These are phyloP conservation scores for Oncorhynchus tshawytscha DNA, from an alignment of 2,113 vertebrate genomes.

Conservation along the genomic window DNA sequence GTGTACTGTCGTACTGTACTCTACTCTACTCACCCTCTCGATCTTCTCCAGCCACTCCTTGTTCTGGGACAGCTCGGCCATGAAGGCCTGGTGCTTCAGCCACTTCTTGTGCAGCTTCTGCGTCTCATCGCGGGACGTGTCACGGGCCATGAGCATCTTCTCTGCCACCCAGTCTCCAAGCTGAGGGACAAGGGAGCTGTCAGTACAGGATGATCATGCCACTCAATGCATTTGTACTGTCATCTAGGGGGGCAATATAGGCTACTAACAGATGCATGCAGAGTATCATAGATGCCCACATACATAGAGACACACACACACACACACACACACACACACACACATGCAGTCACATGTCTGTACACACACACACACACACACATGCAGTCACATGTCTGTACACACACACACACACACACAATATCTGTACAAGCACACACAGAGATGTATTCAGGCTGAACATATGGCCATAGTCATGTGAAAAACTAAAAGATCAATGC, in stretches of 20 bases:
- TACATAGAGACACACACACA: not conserved
- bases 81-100: conserved; percentile 91
- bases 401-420: not conserved
- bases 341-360: too few species aligned
- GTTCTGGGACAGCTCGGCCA: conserved; percentile 89
- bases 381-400: too few species aligned
- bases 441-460: not conserved
- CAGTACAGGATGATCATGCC: not conserved
- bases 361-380: not conserved
- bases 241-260: not conserved
- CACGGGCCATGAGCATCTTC: conserved; percentile 90
- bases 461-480: not conserved
- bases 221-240: not conserved
- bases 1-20: too few species aligned
- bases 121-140: conserved; percentile 78
- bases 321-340: not conserved
- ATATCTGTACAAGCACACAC: not conserved
- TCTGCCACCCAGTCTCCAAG: conserved; percentile 89
- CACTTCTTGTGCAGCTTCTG: conserved; percentile 89
- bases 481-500: not conserved
- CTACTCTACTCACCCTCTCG: conserved; percentile 77
- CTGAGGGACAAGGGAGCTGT: conserved; percentile 55
- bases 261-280: not conserved
- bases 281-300: not conserved
- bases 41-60: conserved; percentile 91